These are phyloP conservation scores for Ophion obscuratus DNA, from an alignment of 2,888 invertebrate species.

Conservation along the genomic window DNA sequence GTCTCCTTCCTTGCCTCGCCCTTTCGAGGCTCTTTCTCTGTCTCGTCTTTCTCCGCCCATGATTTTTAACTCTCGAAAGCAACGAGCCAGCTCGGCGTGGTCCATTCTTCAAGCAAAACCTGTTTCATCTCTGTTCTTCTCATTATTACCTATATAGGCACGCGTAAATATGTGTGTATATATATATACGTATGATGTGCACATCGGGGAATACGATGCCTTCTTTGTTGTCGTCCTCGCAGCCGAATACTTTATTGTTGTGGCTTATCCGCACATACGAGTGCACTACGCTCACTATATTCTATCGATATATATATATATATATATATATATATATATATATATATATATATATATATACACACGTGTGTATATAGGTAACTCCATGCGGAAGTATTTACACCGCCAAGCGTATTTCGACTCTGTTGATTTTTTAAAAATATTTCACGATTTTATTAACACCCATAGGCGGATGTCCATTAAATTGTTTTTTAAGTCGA, in stretches of 20 bases:
- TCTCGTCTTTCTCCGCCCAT: constrained; percentile 52
- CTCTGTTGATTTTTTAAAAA: too few species aligned
- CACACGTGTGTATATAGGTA: too few species aligned
- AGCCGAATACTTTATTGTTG: constrained; percentile 79
- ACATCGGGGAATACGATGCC: constrained; percentile 58
- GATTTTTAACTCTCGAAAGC: constrained; percentile 59
- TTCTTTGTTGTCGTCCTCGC: constrained; percentile 77
- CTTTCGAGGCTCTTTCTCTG: constrained; percentile 41
- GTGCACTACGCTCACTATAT: constrained; percentile 25
- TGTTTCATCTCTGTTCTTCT: constrained; percentile 81
- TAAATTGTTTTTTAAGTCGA: too few species aligned
- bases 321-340: too few species aligned
- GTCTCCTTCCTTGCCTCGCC: constrained; percentile 40
- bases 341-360: too few species aligned
- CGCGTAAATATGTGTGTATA: constrained; percentile 15
- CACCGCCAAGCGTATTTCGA: too few species aligned
- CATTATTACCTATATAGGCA: constrained; percentile 76
- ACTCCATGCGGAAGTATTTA: too few species aligned
- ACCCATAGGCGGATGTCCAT: too few species aligned
- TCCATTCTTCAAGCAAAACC: constrained; percentile 79
- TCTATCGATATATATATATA: too few species aligned
- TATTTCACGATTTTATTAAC: too few species aligned
- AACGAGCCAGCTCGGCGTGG: constrained; percentile 58
- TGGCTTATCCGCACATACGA: constrained; percentile 63
- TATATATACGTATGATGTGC: constrained; percentile 26